Evolutionary conservation across 2,888 invertebrate genomes (phyloP).

Genomic region (Girardia tigrina): DNA sequence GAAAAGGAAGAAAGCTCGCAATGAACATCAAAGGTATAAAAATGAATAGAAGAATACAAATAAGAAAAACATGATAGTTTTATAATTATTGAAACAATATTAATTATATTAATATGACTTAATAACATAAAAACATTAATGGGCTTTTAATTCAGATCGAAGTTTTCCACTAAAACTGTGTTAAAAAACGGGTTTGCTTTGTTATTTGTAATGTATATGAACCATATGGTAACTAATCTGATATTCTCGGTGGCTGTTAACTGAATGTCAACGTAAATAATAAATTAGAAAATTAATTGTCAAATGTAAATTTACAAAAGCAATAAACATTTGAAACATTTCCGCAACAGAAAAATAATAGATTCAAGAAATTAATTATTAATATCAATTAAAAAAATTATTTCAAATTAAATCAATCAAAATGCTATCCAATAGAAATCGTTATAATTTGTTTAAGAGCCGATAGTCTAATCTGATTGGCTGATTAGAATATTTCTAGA

Average conservation of each 20-base stretch:
- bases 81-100: too few relatives aligned
- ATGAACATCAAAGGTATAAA: too few relatives aligned
- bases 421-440: not conserved
- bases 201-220: not conserved
- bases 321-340: not conserved
- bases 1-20: too few relatives aligned
- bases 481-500: not conserved
- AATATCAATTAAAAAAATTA: not conserved
- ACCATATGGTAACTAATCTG: not conserved
- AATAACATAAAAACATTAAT: too few relatives aligned
- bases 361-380: not conserved
- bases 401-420: not conserved
- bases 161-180: too few relatives aligned
- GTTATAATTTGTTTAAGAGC: not conserved
- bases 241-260: not conserved
- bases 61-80: too few relatives aligned
- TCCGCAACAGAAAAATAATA: not conserved
- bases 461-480: conserved; percentile 19
- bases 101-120: too few relatives aligned
- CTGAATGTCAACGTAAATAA: not conserved
- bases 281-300: not conserved
- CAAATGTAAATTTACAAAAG: not conserved
- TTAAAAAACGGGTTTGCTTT: not conserved
- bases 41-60: too few relatives aligned
- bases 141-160: too few relatives aligned